phyloP scores from a whole-genome alignment of 92 coral and sea anemone species.

The Porites evermanni region DNA sequence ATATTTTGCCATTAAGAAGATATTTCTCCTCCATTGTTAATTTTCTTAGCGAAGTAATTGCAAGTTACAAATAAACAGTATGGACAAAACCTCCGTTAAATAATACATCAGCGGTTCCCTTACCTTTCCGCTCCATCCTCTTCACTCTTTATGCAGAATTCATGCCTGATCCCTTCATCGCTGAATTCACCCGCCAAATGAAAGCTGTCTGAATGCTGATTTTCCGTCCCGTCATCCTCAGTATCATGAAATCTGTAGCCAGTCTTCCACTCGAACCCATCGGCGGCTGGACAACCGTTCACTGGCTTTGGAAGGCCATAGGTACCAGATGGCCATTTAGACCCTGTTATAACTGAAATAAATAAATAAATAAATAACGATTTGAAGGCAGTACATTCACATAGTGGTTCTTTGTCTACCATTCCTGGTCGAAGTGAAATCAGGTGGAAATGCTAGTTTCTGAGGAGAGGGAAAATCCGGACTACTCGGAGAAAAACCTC shows the following conservation, averaged over 20 bases:
- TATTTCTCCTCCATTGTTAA: too few relatives aligned
- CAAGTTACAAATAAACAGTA: too few relatives aligned
- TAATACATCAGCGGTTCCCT: background rate
- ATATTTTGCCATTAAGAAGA: too few relatives aligned
- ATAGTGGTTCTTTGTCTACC: too few relatives aligned
- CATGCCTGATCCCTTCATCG: slow-evolving; percentile 94
- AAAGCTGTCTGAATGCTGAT: slow-evolving; percentile 88
- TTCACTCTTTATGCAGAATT: slow-evolving; percentile 89
- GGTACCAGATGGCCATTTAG: slow-evolving; percentile 91
- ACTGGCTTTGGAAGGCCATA: slow-evolving; percentile 91
- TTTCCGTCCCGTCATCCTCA: slow-evolving; percentile 97
- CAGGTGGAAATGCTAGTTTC: background rate
- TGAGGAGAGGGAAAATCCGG: too few relatives aligned
- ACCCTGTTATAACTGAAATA: slow-evolving; percentile 22
- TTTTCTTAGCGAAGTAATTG: too few relatives aligned
- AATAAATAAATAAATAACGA: background rate
- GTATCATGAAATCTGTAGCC: slow-evolving; percentile 98
- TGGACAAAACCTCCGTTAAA: background rate
- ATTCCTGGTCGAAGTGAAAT: too few relatives aligned
- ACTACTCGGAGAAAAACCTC: too few relatives aligned
- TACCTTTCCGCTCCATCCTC: slow-evolving; percentile 88
- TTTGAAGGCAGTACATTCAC: too few relatives aligned
- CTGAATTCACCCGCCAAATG: slow-evolving; percentile 97
- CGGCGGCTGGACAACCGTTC: slow-evolving; percentile 88
- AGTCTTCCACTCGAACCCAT: slow-evolving; percentile 90